Evolutionary conservation across 2,797 vertebrate genomes (phyloP), one percentile per base, ranked within the genome.

Genomic region (Poecilia gillii): DNA sequence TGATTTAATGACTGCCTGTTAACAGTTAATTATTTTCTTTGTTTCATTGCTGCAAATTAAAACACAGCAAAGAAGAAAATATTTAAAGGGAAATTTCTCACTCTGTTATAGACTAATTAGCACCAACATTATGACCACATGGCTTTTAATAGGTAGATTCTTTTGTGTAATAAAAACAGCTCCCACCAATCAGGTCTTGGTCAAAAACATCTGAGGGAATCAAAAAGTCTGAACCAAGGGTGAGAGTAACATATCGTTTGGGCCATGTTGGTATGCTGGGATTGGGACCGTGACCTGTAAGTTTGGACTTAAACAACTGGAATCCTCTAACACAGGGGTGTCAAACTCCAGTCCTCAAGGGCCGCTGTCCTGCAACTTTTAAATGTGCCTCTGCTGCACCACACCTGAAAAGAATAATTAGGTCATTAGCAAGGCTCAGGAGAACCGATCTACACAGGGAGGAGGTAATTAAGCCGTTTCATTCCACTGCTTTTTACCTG

Each of bases 271-370:
- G 47, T 49, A n/a, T 55, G n/a, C 23, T 55, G 20, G 51, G 23
- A 49, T 20, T 49, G 55, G n/a, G 14, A 75, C 59, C 55, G 36
- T 78, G 85, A 87, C 74, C 85, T 76, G 1, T 45, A 78, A 81
- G 80, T 76, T 33, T 64, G 31, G 31, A 64, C 14, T 36, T 64
- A 33, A 31, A 18, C 71, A 81, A 76, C 39, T n/a, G 55, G 73
- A 74, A 75, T 73, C 25, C 41, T 80, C 73, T 6, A 31, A 31
- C 31, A 31, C 31, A 31, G 31, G 31, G 39, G 39, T 41, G 39
- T 41, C 39, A 41, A 41, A 41, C 39, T 41, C 39, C 39, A 41
- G 39, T 41, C 39, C 39, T 41, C 6, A 6, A 39, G 39, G 6
- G 39, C 6, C 39, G 7, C 39, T 41, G 39, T 6, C 39, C 39